A percentile compares a stretch with the other conserved stretches of the same genome.
Conservation (phyloP, 2,113 vertebrate genomes). For the Chaenogobius annularis region DNA sequence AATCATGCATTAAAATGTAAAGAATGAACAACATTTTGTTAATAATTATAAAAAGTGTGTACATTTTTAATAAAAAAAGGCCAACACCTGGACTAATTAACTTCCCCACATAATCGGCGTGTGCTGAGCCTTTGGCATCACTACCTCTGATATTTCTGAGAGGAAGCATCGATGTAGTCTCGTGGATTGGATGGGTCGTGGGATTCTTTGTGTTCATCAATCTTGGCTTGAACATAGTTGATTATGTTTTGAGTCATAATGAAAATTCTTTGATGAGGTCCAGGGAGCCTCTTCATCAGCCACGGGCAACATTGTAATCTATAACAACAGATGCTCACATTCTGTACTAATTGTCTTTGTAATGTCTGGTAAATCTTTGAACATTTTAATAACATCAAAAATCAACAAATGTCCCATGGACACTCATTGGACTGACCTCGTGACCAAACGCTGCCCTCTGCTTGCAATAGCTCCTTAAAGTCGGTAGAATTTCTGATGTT, state of each 20-base stretch:
- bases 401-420: neutral
- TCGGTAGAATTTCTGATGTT: constrained; percentile 25
- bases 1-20: neutral
- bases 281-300: constrained; percentile 77
- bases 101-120: neutral
- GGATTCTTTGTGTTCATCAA: constrained; percentile 75
- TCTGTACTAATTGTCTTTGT: neutral
- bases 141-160: constrained; percentile 81
- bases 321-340: neutral
- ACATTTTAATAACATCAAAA: neutral
- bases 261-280: constrained; percentile 72
- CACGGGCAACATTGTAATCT: constrained; percentile 74
- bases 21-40: neutral
- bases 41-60: neutral
- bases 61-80: neutral
- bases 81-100: neutral
- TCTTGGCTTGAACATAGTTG: constrained; percentile 47
- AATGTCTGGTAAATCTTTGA: neutral
- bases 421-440: constrained; percentile 34
- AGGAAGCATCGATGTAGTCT: constrained; percentile 86
- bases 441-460: constrained; percentile 17
- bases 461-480: neutral
- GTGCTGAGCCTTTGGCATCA: neutral
- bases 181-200: constrained; percentile 72
- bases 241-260: constrained; percentile 20